phyloP scores from a whole-genome alignment of 2,888 invertebrate species.

The Hydrotaea cyrtoneurina region DNA sequence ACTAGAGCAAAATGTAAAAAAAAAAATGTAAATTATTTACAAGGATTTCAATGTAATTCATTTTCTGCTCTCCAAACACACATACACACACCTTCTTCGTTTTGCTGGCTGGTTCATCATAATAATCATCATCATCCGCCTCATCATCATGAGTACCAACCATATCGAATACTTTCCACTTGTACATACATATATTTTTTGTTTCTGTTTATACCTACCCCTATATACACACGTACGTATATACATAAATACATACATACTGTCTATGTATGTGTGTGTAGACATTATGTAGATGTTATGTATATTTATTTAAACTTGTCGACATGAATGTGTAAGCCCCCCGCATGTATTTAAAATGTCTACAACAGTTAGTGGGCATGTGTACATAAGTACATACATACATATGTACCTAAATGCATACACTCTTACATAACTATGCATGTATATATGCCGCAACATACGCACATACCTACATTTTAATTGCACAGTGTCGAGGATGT shows the following conservation, averaged over 20 bases:
- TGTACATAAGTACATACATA: not conserved
- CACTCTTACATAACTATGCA: slow-evolving; percentile 26
- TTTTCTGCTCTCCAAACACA: slow-evolving; percentile 34
- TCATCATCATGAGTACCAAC: slow-evolving; percentile 8
- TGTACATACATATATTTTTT: slow-evolving; percentile 23
- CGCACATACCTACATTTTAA: slow-evolving; percentile 54
- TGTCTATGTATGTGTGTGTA: slow-evolving; percentile 26
- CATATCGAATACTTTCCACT: slow-evolving; percentile 25
- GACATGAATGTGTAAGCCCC: slow-evolving; percentile 32
- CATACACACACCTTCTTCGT: not conserved
- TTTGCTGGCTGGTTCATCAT: not conserved
- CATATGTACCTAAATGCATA: slow-evolving; percentile 35
- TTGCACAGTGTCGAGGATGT: slow-evolving; percentile 64
- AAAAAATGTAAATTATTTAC: slow-evolving; percentile 72
- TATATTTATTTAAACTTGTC: slow-evolving; percentile 60
- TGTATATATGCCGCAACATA: too few relatives aligned
- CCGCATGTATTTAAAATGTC: slow-evolving; percentile 20
- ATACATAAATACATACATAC: not conserved
- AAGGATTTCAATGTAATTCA: slow-evolving; percentile 68
- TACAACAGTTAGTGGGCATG: not conserved
- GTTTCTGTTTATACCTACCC: not conserved
- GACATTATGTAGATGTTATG: slow-evolving; percentile 31
- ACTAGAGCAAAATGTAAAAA: slow-evolving; percentile 61
- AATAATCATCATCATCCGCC: slow-evolving; percentile 4
- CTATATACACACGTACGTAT: not conserved